Conservation (phyloP, 2,888 invertebrate species). For the Epicampocera succincta region DNA sequence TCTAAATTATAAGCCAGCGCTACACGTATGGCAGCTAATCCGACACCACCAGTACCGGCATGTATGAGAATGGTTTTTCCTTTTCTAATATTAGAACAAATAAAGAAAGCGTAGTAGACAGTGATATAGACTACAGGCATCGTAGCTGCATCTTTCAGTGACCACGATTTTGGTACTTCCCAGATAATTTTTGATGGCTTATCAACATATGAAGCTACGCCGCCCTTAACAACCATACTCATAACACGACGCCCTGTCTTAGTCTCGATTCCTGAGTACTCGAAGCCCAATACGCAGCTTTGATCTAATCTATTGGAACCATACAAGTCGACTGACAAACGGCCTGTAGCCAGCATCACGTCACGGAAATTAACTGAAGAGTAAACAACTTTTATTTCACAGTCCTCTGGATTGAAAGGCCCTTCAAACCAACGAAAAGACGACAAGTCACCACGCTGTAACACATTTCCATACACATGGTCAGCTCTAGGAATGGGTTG, state of each 20-base stretch:
- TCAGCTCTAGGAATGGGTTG: slow-evolving; percentile 81
- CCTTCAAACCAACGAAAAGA: slow-evolving; percentile 93
- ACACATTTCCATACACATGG: slow-evolving; percentile 90
- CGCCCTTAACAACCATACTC: slow-evolving; percentile 84
- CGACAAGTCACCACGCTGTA: slow-evolving; percentile 92
- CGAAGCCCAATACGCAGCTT: slow-evolving; percentile 87
- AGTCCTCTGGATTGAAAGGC: slow-evolving; percentile 83
- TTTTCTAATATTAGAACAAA: slow-evolving; percentile 76
- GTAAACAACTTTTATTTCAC: slow-evolving; percentile 83
- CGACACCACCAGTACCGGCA: slow-evolving; percentile 87
- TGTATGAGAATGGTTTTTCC: slow-evolving; percentile 83
- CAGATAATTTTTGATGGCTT: slow-evolving; percentile 82
- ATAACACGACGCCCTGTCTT: slow-evolving; percentile 85
- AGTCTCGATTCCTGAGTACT: slow-evolving; percentile 84
- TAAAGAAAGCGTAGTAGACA: slow-evolving; percentile 83
- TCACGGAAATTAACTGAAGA: slow-evolving; percentile 96
- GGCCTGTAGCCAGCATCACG: slow-evolving; percentile 96
- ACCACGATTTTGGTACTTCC: slow-evolving; percentile 88
- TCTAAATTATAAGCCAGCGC: slow-evolving; percentile 86
- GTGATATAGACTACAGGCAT: slow-evolving; percentile 91
- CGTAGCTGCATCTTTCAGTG: slow-evolving; percentile 88
- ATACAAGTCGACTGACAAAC: slow-evolving; percentile 91
- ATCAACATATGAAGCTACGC: slow-evolving; percentile 83
- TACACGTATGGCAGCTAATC: slow-evolving; percentile 89
- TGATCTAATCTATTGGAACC: slow-evolving; percentile 86